Base-by-base conservation (phyloP, 2,797 vertebrate genomes). In the Microctenopoma lineatum region DNA sequence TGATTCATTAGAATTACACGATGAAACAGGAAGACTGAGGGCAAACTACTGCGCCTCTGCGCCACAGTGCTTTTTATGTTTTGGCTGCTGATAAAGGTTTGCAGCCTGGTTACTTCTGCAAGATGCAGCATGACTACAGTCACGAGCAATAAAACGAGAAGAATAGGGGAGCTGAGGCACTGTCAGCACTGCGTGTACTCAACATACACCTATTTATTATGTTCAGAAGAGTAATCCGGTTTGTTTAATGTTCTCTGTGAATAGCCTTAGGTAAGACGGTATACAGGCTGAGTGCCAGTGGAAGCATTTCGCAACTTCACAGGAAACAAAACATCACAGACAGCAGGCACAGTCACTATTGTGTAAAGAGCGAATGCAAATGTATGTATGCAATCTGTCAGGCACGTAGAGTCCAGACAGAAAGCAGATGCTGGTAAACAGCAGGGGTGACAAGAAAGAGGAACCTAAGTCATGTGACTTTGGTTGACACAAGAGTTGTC, bases 391-490 rank as follows among this genome's bases (percentile, higher is more conserved):
- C 15, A 34, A 16, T 38, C 21, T 42, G 29, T 48, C 4, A 2
- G 15, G 21, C 57, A 48, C 5, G 42, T 57, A 25, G 34, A 58
- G 55, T 18, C 38, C 59, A 70, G 62, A 59, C 54, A 69, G 36
- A 32, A 1, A 62, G 42, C 70, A 78, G 75, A 77, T 58, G 18
- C 68, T 3, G 0, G 4, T 47, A 60, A 84, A 81, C 70, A 64
- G 42, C 53, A 44, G 55, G 42, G 39, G 25, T 66, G 47, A 67
- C 55, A 64, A 74, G 55, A 73, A 86, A 83, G 14, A 84, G 69
- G 73, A 85, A 87, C 62, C 51, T 51, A 39, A 70, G 67, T 81
- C 75, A 77, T 51, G 13, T 54, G 21, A 62, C 7, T 74, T 53
- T 76, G 26, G 62, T 54, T 29, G 9, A 42, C 74, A 29, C 0